phyloP scores from a whole-genome alignment of 2,888 invertebrate species.

The Drosophila putrida region DNA sequence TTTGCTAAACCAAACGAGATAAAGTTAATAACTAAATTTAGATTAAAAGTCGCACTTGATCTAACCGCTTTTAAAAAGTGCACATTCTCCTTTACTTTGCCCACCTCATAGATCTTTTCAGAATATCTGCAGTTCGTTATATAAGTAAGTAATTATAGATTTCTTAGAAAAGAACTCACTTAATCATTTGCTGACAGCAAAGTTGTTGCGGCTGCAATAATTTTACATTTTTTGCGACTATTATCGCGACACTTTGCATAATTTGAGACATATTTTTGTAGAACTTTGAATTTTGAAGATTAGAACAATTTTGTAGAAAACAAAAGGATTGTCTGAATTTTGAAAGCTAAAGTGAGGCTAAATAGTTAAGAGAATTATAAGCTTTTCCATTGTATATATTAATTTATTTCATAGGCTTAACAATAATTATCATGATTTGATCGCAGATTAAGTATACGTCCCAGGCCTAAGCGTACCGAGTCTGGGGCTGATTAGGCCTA shows the following conservation, averaged over 20 bases:
- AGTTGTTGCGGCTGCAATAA: constrained; percentile 31
- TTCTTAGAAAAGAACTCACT: constrained; percentile 25
- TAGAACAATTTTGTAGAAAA: constrained; percentile 5
- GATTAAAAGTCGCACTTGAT: background rate
- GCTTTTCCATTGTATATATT: background rate
- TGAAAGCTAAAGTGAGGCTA: constrained; percentile 34
- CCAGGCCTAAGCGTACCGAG: constrained; percentile 61
- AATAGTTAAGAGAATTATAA: background rate
- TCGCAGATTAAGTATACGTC: background rate
- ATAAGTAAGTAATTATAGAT: background rate
- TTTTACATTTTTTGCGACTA: background rate
- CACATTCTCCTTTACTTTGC: constrained; percentile 61
- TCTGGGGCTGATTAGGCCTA: constrained; percentile 42
- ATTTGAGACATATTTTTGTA: constrained; percentile 27
- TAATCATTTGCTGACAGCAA: constrained; percentile 27
- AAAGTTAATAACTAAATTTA: background rate
- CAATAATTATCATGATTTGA: constrained; percentile 7
- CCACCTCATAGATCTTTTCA: constrained; percentile 41
- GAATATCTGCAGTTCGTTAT: constrained; percentile 25
- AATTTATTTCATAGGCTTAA: constrained; percentile 15
- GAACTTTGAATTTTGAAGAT: constrained; percentile 34
- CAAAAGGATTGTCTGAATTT: background rate
- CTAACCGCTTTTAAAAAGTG: constrained; percentile 49
- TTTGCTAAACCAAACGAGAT: constrained; percentile 39
- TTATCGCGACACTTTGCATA: constrained; percentile 1